Evolutionary conservation across 1,140 invertebrate genomes (phyloP).

Genomic region (Drosophila pachea): DNA sequence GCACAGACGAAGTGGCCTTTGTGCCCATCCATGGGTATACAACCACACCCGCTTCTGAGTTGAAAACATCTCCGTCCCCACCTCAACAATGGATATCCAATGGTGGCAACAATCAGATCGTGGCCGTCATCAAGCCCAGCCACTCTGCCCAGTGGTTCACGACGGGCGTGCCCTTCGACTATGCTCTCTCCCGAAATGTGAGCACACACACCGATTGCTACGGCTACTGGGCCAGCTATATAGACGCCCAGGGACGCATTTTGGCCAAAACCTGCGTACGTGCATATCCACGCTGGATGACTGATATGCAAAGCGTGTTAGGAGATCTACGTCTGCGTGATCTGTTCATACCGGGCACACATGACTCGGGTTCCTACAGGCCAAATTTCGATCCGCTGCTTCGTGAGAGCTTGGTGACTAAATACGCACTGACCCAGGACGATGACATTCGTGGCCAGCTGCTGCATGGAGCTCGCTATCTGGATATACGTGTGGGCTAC

Average conservation of each 20-base stretch:
- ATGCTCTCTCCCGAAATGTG: conserved; percentile 54
- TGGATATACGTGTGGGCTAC: conserved; percentile 82
- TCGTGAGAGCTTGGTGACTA: conserved; percentile 78
- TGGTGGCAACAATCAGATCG: conserved; percentile 52
- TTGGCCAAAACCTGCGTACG: conserved; percentile 79
- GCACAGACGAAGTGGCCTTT: conserved; percentile 29
- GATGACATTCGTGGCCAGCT: conserved; percentile 82
- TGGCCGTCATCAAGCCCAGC: conserved; percentile 63
- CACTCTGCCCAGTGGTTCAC: conserved; percentile 65
- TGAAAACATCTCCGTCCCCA: background rate
- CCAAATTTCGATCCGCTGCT: conserved; percentile 73
- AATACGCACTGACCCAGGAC: conserved; percentile 81
- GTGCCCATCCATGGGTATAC: conserved; percentile 59
- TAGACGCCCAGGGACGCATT: conserved; percentile 57
- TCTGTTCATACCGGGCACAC: conserved; percentile 83
- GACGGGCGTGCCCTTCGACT: conserved; percentile 72
- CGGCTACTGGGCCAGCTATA: conserved; percentile 75
- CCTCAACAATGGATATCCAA: conserved; percentile 64
- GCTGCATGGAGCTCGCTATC: conserved; percentile 81
- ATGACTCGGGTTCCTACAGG: conserved; percentile 83
- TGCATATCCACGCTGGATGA: conserved; percentile 83
- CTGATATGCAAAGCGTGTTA: conserved; percentile 77
- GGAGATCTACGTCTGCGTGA: conserved; percentile 79
- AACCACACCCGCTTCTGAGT: conserved; percentile 5
- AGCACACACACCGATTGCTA: conserved; percentile 59